Evolutionary conservation across 2,797 vertebrate species (phyloP).

Genomic region (Dipus sagitta): DNA sequence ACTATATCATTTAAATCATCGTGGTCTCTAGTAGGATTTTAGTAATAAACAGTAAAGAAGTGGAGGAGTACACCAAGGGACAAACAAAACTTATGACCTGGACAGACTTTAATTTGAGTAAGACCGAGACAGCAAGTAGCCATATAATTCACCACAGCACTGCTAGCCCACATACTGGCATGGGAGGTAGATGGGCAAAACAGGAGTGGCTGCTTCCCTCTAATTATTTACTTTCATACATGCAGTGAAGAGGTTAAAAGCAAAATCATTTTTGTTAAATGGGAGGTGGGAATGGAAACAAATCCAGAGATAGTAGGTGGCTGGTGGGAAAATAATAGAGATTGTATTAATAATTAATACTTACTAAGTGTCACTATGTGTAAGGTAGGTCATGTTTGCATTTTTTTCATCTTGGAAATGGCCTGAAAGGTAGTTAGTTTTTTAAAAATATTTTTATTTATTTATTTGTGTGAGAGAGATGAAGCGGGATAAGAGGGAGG

Average conservation of each 20-base stretch:
- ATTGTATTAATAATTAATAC: not conserved
- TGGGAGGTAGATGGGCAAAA: not conserved
- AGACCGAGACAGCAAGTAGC: not conserved
- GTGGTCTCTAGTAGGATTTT: not conserved
- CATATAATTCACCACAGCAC: not conserved
- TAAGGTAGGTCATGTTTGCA: not conserved
- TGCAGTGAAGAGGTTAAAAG: not conserved
- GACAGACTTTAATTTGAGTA: slow-evolving; percentile 21
- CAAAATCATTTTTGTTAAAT: not conserved
- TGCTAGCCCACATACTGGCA: not conserved
- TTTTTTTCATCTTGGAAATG: not conserved
- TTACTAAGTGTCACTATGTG: not conserved
- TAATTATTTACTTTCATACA: not conserved
- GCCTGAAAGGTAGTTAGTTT: not conserved
- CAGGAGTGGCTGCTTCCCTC: not conserved
- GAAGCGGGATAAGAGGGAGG: no score
- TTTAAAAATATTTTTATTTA: not conserved
- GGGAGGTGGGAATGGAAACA: not conserved
- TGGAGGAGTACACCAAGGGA: no score
- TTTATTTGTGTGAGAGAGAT: no score
- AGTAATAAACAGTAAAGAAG: not conserved
- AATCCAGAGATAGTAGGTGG: no score
- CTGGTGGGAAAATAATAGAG: not conserved
- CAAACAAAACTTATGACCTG: not conserved
- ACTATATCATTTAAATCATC: not conserved